phyloP scores from a whole-genome alignment of 2,113 vertebrate species.

The Pao palembangensis region DNA sequence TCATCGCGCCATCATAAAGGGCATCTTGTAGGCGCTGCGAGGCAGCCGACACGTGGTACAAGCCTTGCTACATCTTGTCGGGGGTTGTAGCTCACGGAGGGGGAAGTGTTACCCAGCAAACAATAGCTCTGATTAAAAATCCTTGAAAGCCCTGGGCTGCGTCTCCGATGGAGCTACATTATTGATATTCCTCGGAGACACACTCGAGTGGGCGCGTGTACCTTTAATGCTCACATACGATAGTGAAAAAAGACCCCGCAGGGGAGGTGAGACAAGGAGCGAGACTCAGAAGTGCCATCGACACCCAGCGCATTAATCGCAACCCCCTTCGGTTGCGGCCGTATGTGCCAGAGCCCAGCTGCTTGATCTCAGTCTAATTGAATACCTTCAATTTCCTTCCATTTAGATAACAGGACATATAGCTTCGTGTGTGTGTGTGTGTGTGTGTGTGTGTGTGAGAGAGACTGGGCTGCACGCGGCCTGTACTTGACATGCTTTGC shows the following conservation, averaged over 20 bases:
- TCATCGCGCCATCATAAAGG: too few species aligned
- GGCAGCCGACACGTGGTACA: constrained; percentile 2
- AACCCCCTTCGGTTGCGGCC: constrained; percentile 23
- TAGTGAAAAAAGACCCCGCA: constrained; percentile 19
- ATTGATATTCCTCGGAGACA: constrained; percentile 16
- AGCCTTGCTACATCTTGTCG: not conserved
- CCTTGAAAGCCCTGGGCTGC: constrained; percentile 28
- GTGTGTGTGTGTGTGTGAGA: not conserved
- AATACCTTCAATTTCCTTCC: constrained; percentile 2
- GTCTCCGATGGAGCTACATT: constrained; percentile 10
- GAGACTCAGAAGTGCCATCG: constrained; percentile 29
- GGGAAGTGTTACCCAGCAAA: constrained; percentile 15
- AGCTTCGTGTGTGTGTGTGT: too few species aligned
- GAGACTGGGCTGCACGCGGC: too few species aligned
- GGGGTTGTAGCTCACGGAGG: constrained; percentile 7
- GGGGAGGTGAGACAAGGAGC: constrained; percentile 34
- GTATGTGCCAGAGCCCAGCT: constrained; percentile 32
- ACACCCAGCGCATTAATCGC: constrained; percentile 25
- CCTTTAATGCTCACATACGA: constrained; percentile 5
- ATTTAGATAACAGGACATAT: too few species aligned
- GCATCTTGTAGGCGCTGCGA: too few species aligned
- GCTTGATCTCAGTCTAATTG: constrained; percentile 1
- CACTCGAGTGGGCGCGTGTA: constrained; percentile 8
- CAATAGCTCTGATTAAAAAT: constrained; percentile 24
- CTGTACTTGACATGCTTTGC: too few species aligned